Conservation (phyloP, 2,888 invertebrate species). For the Sarcophaga caerulescens region DNA sequence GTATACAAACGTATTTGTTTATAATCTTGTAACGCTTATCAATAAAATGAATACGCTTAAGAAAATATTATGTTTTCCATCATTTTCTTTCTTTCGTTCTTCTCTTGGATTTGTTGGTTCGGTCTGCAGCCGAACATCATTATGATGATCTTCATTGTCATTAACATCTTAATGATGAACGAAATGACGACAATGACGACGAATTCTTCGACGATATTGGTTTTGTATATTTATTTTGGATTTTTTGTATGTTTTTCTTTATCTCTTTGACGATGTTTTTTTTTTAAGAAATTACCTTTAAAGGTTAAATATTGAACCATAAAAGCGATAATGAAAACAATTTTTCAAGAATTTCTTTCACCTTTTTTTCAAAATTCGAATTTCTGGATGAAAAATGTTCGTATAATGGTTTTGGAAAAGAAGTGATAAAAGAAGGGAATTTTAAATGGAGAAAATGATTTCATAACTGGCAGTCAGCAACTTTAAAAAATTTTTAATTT, state of each 20-base stretch:
- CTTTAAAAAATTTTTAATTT: too few relatives aligned
- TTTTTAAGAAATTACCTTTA: not conserved
- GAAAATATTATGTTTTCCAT: constrained; percentile 22
- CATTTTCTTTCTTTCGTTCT: too few relatives aligned
- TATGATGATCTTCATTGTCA: constrained; percentile 27
- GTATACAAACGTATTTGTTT: constrained; percentile 50
- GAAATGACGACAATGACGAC: not conserved
- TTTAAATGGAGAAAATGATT: too few relatives aligned
- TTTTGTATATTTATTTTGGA: not conserved
- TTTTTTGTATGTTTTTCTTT: constrained; percentile 29
- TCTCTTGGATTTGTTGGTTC: not conserved
- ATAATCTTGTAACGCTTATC: constrained; percentile 63
- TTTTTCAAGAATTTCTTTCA: too few relatives aligned
- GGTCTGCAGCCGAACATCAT: constrained; percentile 9
- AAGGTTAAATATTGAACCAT: too few relatives aligned
- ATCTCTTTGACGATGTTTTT: constrained; percentile 22
- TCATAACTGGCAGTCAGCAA: too few relatives aligned
- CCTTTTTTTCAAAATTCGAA: too few relatives aligned
- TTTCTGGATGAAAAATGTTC: too few relatives aligned
- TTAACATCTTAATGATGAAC: constrained; percentile 38
- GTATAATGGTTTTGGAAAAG: too few relatives aligned
- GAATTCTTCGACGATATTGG: not conserved
- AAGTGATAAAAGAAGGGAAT: too few relatives aligned
- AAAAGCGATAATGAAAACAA: too few relatives aligned
- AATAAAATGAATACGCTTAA: constrained; percentile 37